Evolutionary conservation across 1,140 invertebrate genomes (phyloP), one percentile per base, ranked within the genome.

Genomic region (Hesperophylax magnus): DNA sequence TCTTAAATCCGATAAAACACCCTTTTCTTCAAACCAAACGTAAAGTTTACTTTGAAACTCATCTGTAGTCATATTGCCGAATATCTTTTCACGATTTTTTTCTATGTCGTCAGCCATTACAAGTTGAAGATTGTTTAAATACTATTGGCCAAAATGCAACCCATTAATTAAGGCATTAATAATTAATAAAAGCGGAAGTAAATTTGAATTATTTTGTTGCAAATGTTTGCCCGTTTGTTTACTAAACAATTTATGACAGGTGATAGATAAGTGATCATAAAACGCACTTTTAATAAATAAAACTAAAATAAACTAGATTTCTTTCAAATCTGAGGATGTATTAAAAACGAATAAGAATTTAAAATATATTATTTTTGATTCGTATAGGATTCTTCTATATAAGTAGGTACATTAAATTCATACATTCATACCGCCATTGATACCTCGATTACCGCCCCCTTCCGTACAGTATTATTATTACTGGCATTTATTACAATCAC

Each of bases 21-120:
- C 92, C 85, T 90, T 91, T 85, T 91, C 89, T 79, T 92, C 89
- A 82, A 92, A 91, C 86, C 91, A 89, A 61, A 88, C 86, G 69
- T 87, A 90, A 54, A 92, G 86, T 84, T 88, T 89, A 81, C 87
- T 88, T 86, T 92, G 90, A 87, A 92, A 92, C 79, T 91, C 89
- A 82, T 90, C 88, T 11, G 86, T 82, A 7, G 89, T 89, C 78
- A 88, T 83, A 47, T 83, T 61, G 31, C 34, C 31, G 24, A 58
- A 31, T 58, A 76, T 31, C 34, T 76, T 76, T 18, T 58, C 56
- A 72, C 31, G 8, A 61, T 18, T 67, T 72, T 72, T 72, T 14
- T 20, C 8, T 56, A 54, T 11, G 11, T 72, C 27, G 53, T 72
- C 69, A 52, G 69, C 17, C 69, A 72, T 67, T 27, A 8, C n/a